phyloP scores from a whole-genome alignment of 2,113 vertebrate species.

The Microcebus tavaratra region DNA sequence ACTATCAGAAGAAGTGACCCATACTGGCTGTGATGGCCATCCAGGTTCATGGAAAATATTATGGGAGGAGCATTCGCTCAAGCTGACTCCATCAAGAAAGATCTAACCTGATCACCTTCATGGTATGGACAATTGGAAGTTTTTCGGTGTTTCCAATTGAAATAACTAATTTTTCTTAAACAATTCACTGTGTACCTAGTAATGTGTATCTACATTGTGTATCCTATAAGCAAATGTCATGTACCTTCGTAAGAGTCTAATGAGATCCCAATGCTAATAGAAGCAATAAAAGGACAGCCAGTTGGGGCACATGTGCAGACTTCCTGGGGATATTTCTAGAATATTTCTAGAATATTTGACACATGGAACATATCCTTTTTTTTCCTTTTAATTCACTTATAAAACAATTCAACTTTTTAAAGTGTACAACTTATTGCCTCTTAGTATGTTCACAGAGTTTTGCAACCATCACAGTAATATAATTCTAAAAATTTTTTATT shows the following conservation, averaged over 20 bases:
- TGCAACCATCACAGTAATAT: background rate
- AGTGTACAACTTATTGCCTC: background rate
- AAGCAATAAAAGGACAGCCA: background rate
- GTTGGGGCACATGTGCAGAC: background rate
- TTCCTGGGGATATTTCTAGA: background rate
- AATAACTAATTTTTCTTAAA: background rate
- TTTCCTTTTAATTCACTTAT: background rate
- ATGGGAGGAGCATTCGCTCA: fast-evolving
- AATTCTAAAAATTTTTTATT: background rate
- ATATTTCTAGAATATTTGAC: background rate
- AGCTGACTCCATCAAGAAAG: background rate
- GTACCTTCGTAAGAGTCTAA: background rate
- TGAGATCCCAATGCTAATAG: background rate
- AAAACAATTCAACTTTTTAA: background rate
- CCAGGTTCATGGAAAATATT: background rate
- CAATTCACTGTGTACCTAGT: background rate
- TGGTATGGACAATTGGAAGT: background rate
- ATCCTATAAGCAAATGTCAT: background rate
- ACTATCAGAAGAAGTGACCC: background rate
- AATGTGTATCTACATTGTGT: background rate
- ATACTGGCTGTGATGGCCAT: background rate
- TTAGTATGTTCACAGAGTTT: background rate
- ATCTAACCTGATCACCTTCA: background rate
- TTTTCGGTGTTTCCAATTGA: background rate
- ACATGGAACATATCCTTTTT: background rate